Conservation (phyloP, 2,113 vertebrate genomes). For the Oncorhynchus kisutch region DNA sequence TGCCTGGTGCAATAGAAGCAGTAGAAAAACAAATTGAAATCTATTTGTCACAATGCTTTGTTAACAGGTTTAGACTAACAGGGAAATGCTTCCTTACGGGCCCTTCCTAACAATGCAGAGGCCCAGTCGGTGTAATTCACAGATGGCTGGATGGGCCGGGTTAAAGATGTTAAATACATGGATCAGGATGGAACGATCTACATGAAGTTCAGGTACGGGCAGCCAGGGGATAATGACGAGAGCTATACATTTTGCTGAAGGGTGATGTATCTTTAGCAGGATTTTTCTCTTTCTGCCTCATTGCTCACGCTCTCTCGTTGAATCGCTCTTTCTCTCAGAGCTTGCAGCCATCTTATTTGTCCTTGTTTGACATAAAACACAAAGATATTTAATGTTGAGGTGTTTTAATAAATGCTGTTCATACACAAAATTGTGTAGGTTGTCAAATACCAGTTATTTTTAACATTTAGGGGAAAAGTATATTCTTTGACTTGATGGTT, state of each 20-base stretch:
- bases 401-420: background rate
- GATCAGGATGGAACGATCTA: slow-evolving; percentile 92
- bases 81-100: slow-evolving; percentile 74
- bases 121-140: slow-evolving; percentile 81
- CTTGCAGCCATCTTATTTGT: background rate
- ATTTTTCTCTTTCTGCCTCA: slow-evolving; percentile 17
- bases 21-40: too few species aligned
- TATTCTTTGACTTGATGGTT: background rate
- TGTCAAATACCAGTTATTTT: background rate
- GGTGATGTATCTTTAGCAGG: background rate
- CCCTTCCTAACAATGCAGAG: slow-evolving; percentile 45
- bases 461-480: too few species aligned
- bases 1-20: too few species aligned
- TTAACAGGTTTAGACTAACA: slow-evolving; percentile 42
- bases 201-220: slow-evolving; percentile 89
- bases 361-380: background rate
- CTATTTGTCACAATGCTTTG: too few species aligned
- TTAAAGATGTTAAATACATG: slow-evolving; percentile 85
- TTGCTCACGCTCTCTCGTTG: background rate
- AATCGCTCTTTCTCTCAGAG: background rate
- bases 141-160: slow-evolving; percentile 53
- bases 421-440: background rate
- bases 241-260: slow-evolving; percentile 87
- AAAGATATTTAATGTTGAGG: background rate
- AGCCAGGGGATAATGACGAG: slow-evolving; percentile 88